A percentile compares a stretch with the other conserved stretches of the same genome.
These are phyloP conservation scores for Progne subis DNA, from an alignment of 2,113 vertebrate species.

Conservation along the genomic window DNA sequence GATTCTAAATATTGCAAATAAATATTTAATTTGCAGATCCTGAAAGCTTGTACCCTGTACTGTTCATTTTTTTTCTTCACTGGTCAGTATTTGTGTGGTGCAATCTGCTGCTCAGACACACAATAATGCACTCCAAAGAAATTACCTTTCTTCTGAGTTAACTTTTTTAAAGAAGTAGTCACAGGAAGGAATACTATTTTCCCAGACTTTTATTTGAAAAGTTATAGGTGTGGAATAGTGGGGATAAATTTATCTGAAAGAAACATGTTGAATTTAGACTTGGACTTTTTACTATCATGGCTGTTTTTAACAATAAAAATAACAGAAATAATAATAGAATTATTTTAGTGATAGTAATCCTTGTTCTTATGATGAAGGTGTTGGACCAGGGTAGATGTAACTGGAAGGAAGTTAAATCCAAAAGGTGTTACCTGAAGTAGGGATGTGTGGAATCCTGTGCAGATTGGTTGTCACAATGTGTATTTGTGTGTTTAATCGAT, in stretches of 20 bases:
- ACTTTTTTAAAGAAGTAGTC: no score
- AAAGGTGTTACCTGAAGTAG: not conserved
- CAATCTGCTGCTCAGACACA: not conserved
- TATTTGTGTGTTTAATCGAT: not conserved
- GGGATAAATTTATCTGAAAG: fast-evolving
- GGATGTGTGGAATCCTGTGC: not conserved
- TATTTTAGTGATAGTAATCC: not conserved
- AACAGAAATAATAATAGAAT: not conserved
- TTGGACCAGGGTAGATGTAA: not conserved
- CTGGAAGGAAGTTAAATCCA: not conserved
- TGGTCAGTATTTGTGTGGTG: not conserved
- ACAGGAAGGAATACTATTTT: not conserved
- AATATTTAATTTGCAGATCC: not conserved
- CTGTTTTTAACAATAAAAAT: not conserved
- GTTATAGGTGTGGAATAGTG: not conserved
- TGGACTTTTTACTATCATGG: not conserved
- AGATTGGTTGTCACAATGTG: not conserved
- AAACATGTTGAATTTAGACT: not conserved
- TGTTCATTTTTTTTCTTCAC: not conserved
- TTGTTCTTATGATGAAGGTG: not conserved
- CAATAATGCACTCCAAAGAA: not conserved
- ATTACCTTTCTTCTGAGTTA: not conserved
- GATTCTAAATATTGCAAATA: not conserved
- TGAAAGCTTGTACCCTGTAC: not conserved
- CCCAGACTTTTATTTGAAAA: not conserved